phyloP scores from a whole-genome alignment of 2,797 vertebrate genomes.

The Adrianichthys oophorus region DNA sequence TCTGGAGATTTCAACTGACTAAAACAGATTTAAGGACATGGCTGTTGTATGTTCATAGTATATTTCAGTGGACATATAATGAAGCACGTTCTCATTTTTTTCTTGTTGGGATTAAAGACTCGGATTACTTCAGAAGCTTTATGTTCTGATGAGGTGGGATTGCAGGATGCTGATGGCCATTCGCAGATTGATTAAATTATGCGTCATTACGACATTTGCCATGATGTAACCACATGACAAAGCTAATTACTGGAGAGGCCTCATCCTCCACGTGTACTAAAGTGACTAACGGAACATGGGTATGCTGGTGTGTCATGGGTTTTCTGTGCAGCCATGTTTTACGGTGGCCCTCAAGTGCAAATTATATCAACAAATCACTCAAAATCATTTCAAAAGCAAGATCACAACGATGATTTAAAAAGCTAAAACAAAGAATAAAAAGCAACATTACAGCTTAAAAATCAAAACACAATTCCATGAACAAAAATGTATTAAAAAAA shows the following conservation, averaged over 20 bases:
- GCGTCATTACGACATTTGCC: constrained; percentile 44
- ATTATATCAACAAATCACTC: no score
- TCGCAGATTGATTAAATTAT: constrained; percentile 43
- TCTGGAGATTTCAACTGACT: constrained; percentile 5
- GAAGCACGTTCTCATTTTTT: constrained; percentile 14
- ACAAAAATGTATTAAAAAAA: no score
- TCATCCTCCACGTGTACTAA: constrained; percentile 4
- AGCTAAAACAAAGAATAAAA: no score
- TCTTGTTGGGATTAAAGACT: constrained; percentile 29
- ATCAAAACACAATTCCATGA: no score
- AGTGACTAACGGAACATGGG: not conserved
- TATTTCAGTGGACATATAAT: not conserved
- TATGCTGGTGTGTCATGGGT: constrained; percentile 10
- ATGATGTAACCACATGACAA: constrained; percentile 32
- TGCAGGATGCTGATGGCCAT: constrained; percentile 35
- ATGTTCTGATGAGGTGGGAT: constrained; percentile 40
- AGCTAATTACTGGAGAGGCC: constrained; percentile 22
- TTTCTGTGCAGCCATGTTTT: not conserved
- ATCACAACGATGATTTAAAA: no score
- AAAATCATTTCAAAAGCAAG: no score
- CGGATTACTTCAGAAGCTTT: constrained; percentile 43
- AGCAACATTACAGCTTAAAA: no score
- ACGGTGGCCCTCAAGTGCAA: no score
- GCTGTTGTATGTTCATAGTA: not conserved
- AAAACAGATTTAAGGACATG: not conserved